Evolutionary conservation across 2,888 invertebrate genomes (phyloP), one percentile per base, ranked within the genome.

Genomic region (Phengaris alcon): DNA sequence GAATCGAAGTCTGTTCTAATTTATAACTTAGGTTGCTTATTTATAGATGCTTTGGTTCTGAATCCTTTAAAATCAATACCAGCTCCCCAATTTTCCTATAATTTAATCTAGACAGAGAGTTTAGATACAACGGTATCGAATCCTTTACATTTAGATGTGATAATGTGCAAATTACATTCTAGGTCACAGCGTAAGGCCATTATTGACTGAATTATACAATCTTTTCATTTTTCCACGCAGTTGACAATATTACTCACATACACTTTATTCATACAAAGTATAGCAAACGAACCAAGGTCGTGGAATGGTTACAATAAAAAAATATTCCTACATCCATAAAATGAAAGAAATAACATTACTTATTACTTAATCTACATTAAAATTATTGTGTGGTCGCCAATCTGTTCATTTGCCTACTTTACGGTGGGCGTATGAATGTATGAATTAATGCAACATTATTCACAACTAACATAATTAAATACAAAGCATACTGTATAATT

Each of bases 211-310:
- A 77, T 75, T 78, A 77, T 69, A 70, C 77, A 78, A 78, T 79
- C 79, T 79, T 79, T 79, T 79, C 79, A 76, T 78, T 79, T 79
- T 79, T 79, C 76, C 74, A 76, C 73, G 69, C 76, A 54, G 72
- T 48, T 64, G 54, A 74, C 68, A 74, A 68, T 35, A 76, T 79
- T 77, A 54, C 59, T 69, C 73, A 70, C 35, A 35, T 35, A 35
- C 35, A 35, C 70, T 54, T 54, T 64, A 75, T 51, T 68, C 77
- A 78, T 78, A 78, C 80, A 82, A 81, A 79, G 80, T 79, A 46
- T 69, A 75, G 68, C 69, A 54, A 69, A 69, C 44, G 15, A 57
- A 48, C 35, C 75, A 75, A 70, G 75, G 75, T n/a, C 69, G 46
- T 69, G 22, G 55, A 68, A 22, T 70, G 75, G 3, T 68, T 51